Evolutionary conservation across 2,797 vertebrate genomes (phyloP), one percentile per base, ranked within the genome.

Genomic region (Phrynocephalus forsythii): DNA sequence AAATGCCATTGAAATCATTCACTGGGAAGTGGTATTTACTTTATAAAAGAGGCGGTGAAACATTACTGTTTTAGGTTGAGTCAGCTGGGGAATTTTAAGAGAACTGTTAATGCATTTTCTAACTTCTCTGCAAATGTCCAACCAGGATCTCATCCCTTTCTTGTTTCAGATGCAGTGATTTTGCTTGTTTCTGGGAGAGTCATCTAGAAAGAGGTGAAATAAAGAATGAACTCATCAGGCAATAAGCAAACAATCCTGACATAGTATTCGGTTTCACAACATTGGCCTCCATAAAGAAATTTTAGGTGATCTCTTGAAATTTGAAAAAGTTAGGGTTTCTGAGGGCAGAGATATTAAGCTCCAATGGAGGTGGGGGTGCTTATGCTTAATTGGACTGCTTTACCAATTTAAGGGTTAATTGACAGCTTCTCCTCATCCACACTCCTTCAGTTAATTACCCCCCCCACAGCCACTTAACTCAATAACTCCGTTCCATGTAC

Each of bases 1-100:
- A 85, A 88, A 85, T 88, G 83, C 60, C 83, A 85, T 85, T 88
- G 85, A 85, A 88, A 88, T 88, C 87, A 85, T 78, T 85, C 87
- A 76, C 44, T 24, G 69, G 78, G 78, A 48, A 87, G 50, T 76
- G 82, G 76, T 90, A 87, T 87, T 90, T 90, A 33, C 26, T 71
- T 84, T 63, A 28, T 20, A 85, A 80, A 73, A n/a, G 79, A 81
- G 88, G 85, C 63, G 88, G 60, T 90, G 72, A 85, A 90, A 89
- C 63, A 28, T 67, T 92, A 86, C 80, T 28, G 68, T 84, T 86
- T 79, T 80, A 50, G 85, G 78, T 68, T 88, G 50, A 82, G 20
- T 50, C 1, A 0, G 38, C 81, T 82, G 87, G 18, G 56, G 86
- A 87, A 82, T 33, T 91, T 86, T 38, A 50, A 38, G 60, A 86